Evolutionary conservation across 2,888 invertebrate species (phyloP).

Genomic region (Cantharis lateralis): DNA sequence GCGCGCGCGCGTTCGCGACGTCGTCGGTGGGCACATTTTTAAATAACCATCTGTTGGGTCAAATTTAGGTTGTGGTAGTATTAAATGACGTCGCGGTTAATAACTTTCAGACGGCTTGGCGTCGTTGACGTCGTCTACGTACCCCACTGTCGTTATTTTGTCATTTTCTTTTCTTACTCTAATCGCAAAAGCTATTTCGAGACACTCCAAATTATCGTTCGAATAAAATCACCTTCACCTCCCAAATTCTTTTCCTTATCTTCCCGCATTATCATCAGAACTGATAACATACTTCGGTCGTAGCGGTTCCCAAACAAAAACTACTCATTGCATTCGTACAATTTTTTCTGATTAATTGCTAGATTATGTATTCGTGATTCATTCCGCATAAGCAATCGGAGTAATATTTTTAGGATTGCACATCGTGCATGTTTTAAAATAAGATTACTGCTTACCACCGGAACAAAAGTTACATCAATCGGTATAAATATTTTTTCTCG

Average conservation of each 20-base stretch:
- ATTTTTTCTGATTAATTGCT: too few relatives aligned
- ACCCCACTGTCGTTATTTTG: neutral
- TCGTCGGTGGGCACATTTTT: neutral
- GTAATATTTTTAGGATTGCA: too few relatives aligned
- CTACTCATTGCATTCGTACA: too few relatives aligned
- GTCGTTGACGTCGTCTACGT: conserved; percentile 28
- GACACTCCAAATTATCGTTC: neutral
- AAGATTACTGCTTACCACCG: too few relatives aligned
- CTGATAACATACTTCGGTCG: neutral
- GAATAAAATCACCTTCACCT: neutral
- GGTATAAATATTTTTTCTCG: too few relatives aligned
- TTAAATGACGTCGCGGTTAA: neutral
- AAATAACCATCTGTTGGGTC: conserved; percentile 3
- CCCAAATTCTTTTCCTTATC: neutral
- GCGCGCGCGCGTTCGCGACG: neutral
- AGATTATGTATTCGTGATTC: too few relatives aligned
- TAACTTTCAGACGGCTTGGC: conserved; percentile 33
- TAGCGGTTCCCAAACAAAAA: neutral
- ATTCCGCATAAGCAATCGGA: too few relatives aligned
- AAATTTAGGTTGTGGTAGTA: neutral
- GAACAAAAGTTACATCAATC: neutral
- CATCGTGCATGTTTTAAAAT: too few relatives aligned
- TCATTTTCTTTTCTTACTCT: neutral
- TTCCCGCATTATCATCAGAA: neutral
- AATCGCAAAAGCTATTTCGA: neutral